phyloP scores from a whole-genome alignment of 1,140 invertebrate genomes.

The Drosophila parvula region DNA sequence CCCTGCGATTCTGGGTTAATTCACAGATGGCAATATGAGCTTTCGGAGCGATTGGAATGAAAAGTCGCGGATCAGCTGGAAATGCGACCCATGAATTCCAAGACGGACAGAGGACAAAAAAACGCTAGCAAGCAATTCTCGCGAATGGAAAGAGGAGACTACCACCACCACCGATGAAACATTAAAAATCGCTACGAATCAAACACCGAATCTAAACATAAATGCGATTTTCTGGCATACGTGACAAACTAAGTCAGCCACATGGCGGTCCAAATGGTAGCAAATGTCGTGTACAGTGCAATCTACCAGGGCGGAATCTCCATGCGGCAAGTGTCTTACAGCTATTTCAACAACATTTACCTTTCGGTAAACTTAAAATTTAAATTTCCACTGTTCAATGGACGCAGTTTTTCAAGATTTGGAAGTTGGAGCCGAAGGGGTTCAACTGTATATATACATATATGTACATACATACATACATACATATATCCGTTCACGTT shows the following conservation, averaged over 20 bases:
- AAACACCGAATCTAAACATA: constrained; percentile 50
- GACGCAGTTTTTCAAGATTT: constrained; percentile 18
- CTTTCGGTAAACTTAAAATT: neutral
- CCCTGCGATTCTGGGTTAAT: neutral
- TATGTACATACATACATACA: too few relatives aligned
- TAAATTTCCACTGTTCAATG: constrained; percentile 6
- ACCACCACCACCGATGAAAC: neutral
- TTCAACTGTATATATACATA: constrained; percentile 22
- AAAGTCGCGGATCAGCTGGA: neutral
- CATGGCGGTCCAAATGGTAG: constrained; percentile 53
- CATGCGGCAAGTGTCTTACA: neutral
- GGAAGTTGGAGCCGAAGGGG: neutral
- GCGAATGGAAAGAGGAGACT: constrained; percentile 6
- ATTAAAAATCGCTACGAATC: constrained; percentile 20
- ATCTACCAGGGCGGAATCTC: neutral
- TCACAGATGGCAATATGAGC: neutral
- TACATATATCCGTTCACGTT: constrained; percentile 29
- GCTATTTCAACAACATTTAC: neutral
- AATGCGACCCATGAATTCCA: neutral
- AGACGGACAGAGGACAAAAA: neutral
- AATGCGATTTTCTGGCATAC: constrained; percentile 51
- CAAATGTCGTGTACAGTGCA: constrained; percentile 23
- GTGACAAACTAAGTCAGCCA: constrained; percentile 53
- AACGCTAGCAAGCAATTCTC: neutral
- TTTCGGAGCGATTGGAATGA: neutral